Evolutionary conservation across 2,113 vertebrate genomes (phyloP).

Genomic region (Pionites leucogaster): DNA sequence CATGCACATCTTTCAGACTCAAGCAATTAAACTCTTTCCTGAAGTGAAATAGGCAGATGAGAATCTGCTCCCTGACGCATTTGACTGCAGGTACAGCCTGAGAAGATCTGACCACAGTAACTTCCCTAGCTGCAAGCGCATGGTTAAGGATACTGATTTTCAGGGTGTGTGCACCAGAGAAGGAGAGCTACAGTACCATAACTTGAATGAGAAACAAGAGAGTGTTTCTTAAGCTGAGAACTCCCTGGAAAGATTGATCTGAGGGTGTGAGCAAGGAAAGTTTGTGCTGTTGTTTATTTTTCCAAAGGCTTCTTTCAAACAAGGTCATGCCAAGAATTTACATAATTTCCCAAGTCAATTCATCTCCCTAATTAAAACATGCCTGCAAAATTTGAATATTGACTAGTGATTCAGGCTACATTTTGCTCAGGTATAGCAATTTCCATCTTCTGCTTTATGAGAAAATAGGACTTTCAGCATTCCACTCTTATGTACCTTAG

Average conservation of each 20-base stretch:
- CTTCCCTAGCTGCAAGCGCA: neutral
- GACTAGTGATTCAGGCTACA: neutral
- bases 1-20: neutral
- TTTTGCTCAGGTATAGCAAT: neutral
- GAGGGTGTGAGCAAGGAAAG: neutral
- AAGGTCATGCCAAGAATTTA: neutral
- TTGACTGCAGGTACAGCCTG: neutral
- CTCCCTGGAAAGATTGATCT: neutral
- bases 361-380: neutral
- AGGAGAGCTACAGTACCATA: neutral
- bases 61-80: neutral
- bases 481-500: neutral
- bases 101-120: neutral
- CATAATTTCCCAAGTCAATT: neutral
- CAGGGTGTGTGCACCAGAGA: neutral
- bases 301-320: neutral
- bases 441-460: neutral
- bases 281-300: neutral
- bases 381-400: neutral
- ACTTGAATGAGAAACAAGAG: neutral
- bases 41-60: neutral
- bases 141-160: neutral
- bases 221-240: neutral
- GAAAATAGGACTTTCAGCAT: neutral
- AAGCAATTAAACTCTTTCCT: conserved; percentile 27